phyloP scores from a whole-genome alignment of 2,797 vertebrate species.

The Cyclura pinguis region DNA sequence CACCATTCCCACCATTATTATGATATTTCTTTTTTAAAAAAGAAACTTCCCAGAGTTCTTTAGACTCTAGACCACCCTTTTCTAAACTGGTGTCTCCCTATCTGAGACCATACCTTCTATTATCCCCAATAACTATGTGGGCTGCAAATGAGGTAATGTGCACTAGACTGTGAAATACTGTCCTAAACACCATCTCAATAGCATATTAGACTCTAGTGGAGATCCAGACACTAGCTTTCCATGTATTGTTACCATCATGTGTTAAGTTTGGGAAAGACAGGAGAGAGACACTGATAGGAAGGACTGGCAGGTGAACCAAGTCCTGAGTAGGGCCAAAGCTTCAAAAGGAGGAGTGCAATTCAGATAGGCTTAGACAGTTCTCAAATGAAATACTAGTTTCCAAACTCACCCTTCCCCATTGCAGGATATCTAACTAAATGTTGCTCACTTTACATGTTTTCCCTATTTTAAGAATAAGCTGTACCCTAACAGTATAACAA shows the following conservation, averaged over 20 bases:
- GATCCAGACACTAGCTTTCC: neutral
- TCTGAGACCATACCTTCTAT: too few relatives aligned
- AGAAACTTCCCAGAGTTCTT: neutral
- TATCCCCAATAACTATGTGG: neutral
- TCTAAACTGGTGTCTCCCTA: neutral
- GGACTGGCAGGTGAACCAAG: neutral
- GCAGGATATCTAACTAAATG: neutral
- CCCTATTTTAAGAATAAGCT: neutral
- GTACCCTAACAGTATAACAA: neutral
- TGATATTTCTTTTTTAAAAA: neutral
- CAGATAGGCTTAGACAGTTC: neutral
- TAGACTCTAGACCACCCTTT: neutral
- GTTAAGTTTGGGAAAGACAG: neutral
- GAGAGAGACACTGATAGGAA: neutral
- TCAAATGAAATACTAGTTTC: neutral
- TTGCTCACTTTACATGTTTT: fast-evolving
- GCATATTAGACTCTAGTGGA: neutral
- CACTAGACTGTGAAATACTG: neutral
- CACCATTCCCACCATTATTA: too few relatives aligned
- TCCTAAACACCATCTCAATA: neutral
- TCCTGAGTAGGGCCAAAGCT: too few relatives aligned
- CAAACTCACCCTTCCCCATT: neutral
- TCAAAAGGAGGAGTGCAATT: neutral
- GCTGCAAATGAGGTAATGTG: too few relatives aligned
- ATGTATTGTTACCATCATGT: neutral